These are phyloP conservation scores for Pogonus chalceus DNA, from an alignment of 1,140 invertebrate species.

Conservation along the genomic window DNA sequence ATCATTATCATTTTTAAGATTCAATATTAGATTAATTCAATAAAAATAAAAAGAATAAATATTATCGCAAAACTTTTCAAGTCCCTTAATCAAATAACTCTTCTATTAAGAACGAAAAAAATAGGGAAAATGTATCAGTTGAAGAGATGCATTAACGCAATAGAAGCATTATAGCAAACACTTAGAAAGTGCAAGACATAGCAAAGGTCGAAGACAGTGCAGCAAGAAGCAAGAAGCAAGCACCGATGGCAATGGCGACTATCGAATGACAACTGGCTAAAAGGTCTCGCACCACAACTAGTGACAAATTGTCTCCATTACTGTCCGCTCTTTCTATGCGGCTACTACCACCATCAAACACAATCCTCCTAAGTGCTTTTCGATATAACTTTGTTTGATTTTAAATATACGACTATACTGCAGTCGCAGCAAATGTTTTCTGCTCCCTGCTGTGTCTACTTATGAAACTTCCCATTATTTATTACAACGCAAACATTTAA, in stretches of 20 bases:
- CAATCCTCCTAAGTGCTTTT: conserved; percentile 3
- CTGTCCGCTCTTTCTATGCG: background rate
- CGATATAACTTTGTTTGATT: conserved; percentile 6
- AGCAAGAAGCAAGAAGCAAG: too few relatives aligned
- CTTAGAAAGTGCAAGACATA: background rate
- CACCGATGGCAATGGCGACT: background rate
- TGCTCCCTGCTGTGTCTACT: background rate
- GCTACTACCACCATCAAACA: background rate
- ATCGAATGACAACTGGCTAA: conserved; percentile 1
- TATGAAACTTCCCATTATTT: too few relatives aligned
- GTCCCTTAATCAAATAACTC: too few relatives aligned
- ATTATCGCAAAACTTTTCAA: too few relatives aligned
- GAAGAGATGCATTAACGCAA: background rate
- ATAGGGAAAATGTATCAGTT: background rate
- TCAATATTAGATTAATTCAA: too few relatives aligned
- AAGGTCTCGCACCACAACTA: conserved; percentile 4
- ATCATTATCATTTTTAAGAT: too few relatives aligned
- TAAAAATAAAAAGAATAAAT: too few relatives aligned
- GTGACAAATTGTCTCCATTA: conserved; percentile 7
- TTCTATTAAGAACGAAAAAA: background rate
- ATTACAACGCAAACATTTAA: too few relatives aligned
- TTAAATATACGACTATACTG: conserved; percentile 5
- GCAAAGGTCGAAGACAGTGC: background rate
- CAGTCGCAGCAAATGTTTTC: background rate
- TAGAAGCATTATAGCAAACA: background rate